Percentiles rank a stretch among this genome's conserved stretches.
Conservation (phyloP, 2,888 invertebrate genomes). For the Drosophila basisetae region DNA sequence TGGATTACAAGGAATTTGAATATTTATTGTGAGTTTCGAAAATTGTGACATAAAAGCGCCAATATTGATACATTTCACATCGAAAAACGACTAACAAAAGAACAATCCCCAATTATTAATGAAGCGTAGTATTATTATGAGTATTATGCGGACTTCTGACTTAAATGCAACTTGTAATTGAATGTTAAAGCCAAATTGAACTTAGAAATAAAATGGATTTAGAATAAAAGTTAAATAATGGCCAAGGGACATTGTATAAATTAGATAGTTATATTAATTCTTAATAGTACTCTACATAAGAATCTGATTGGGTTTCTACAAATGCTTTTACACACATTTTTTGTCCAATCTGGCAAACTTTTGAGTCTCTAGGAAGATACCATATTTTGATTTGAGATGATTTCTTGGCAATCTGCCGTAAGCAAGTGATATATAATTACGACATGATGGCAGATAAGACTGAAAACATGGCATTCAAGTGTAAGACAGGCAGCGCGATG, state of each 20-base stretch:
- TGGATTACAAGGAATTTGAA: constrained; percentile 68
- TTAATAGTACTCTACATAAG: background rate
- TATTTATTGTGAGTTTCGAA: constrained; percentile 58
- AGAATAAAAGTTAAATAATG: background rate
- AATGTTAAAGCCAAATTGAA: background rate
- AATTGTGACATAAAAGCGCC: constrained; percentile 68
- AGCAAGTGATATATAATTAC: constrained; percentile 1
- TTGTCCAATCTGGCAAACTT: background rate
- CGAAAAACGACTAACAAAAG: constrained; percentile 3
- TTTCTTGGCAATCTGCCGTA: background rate
- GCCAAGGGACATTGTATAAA: background rate
- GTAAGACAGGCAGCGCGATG: constrained; percentile 47
- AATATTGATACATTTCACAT: constrained; percentile 65
- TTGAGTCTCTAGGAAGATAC: background rate
- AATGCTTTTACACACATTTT: background rate
- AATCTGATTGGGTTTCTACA: background rate
- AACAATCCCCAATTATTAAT: constrained; percentile 37
- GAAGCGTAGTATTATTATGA: constrained; percentile 1
- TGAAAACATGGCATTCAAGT: constrained; percentile 25
- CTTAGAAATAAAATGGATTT: background rate
- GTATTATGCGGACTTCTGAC: background rate
- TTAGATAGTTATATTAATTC: background rate
- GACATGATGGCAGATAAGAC: background rate
- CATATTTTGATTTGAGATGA: background rate
- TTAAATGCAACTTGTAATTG: background rate